Conservation (phyloP, 2,888 invertebrate species). For the Hypena proboscidalis region DNA sequence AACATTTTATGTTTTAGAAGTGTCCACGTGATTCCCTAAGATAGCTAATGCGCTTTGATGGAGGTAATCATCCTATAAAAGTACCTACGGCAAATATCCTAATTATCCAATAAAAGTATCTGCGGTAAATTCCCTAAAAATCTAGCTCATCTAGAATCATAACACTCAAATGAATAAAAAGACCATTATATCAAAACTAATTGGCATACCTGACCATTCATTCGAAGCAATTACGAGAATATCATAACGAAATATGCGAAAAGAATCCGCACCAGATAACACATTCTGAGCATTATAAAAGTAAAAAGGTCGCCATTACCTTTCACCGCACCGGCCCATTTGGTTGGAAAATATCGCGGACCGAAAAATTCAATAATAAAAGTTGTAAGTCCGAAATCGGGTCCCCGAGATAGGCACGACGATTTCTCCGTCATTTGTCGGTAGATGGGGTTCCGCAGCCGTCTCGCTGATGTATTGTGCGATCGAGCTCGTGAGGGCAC, state of each 20-base stretch:
- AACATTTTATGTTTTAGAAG: too few species aligned
- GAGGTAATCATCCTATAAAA: too few species aligned
- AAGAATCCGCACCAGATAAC: slow-evolving; percentile 30
- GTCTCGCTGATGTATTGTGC: slow-evolving; percentile 64
- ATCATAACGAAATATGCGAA: slow-evolving; percentile 26
- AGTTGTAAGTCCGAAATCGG: slow-evolving; percentile 52
- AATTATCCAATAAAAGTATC: too few species aligned
- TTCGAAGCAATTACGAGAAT: slow-evolving; percentile 34
- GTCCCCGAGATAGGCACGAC: slow-evolving; percentile 50
- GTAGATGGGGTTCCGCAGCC: slow-evolving; percentile 52
- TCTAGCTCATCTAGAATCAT: too few species aligned
- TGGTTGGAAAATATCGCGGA: slow-evolving; percentile 52
- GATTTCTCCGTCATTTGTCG: slow-evolving; percentile 68
- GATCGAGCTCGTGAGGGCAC: slow-evolving; percentile 41
- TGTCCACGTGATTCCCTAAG: too few species aligned
- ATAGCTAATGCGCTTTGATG: too few species aligned
- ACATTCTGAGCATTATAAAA: slow-evolving; percentile 37
- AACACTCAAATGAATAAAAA: slow-evolving; percentile 9
- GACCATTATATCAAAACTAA: slow-evolving; percentile 25
- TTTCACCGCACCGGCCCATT: slow-evolving; percentile 49
- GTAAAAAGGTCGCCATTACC: slow-evolving; percentile 50
- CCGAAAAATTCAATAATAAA: slow-evolving; percentile 59
- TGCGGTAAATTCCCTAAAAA: too few species aligned
- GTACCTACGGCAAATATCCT: too few species aligned
- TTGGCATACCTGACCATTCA: slow-evolving; percentile 27